phyloP scores from a whole-genome alignment of 2,888 invertebrate species.

The Microctonus brassicae region DNA sequence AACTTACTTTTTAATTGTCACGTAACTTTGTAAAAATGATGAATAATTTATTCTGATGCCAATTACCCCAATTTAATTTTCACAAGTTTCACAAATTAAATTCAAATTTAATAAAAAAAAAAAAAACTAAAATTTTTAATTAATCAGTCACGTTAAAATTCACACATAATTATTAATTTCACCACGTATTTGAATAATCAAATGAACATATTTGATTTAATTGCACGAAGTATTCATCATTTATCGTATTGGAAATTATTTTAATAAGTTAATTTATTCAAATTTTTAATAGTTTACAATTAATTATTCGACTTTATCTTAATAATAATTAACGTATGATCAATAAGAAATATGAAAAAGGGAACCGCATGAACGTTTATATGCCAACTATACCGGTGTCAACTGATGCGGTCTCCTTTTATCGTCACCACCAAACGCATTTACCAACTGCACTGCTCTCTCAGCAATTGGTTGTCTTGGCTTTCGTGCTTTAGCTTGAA shows the following conservation, averaged over 20 bases:
- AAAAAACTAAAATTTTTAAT: neutral
- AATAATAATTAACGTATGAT: no score
- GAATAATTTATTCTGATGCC: neutral
- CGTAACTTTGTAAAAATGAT: neutral
- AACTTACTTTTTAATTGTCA: neutral
- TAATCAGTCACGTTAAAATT: neutral
- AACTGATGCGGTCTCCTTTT: neutral
- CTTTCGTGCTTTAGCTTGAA: neutral
- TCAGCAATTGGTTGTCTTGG: neutral
- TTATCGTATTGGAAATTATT: neutral
- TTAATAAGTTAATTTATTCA: neutral
- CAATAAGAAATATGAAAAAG: neutral
- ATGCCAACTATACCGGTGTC: neutral
- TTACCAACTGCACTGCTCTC: neutral
- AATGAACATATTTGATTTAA: neutral
- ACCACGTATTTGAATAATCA: neutral
- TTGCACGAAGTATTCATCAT: no score
- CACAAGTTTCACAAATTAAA: neutral
- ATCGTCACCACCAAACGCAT: neutral
- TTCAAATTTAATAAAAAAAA: neutral
- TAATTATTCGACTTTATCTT: no score
- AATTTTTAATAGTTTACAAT: neutral
- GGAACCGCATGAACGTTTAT: neutral
- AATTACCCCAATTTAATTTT: neutral
- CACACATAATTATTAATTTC: neutral